phyloP scores from a whole-genome alignment of 2,888 invertebrate species.

The Parnassius orleans region DNA sequence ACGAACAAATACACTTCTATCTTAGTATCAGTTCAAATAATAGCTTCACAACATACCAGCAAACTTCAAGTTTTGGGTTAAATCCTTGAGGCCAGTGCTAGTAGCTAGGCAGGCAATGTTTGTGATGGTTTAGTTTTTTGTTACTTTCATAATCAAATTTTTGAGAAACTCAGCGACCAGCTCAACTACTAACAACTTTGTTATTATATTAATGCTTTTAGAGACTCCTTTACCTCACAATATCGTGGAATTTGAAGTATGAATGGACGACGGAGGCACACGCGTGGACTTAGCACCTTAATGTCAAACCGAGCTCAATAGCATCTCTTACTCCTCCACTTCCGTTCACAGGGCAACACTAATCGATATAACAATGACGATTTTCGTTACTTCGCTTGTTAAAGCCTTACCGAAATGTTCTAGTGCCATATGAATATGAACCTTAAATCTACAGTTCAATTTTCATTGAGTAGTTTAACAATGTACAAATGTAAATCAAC shows the following conservation, averaged over 20 bases:
- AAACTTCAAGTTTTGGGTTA: too few relatives aligned
- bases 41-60: too few relatives aligned
- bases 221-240: constrained; percentile 33
- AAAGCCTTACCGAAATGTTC: constrained; percentile 42
- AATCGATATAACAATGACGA: constrained; percentile 58
- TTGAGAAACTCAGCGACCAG: constrained; percentile 28
- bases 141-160: not conserved
- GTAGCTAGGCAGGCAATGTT: too few relatives aligned
- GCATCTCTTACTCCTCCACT: constrained; percentile 42
- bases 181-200: constrained; percentile 18
- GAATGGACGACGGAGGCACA: constrained; percentile 41
- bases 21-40: too few relatives aligned
- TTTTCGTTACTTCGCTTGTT: constrained; percentile 42
- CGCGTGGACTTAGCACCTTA: constrained; percentile 54
- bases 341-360: constrained; percentile 60
- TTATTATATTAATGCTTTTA: constrained; percentile 22
- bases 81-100: too few relatives aligned
- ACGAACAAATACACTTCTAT: too few relatives aligned
- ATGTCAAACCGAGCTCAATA: constrained; percentile 39
- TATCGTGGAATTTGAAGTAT: constrained; percentile 34
- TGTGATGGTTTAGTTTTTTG: too few relatives aligned
- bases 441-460: not conserved
- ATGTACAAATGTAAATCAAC: not conserved
- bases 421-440: constrained; percentile 9
- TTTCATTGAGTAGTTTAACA: constrained; percentile 15